Evolutionary conservation across 2,113 vertebrate species (phyloP).

Genomic region (Ginglymostoma cirratum): DNA sequence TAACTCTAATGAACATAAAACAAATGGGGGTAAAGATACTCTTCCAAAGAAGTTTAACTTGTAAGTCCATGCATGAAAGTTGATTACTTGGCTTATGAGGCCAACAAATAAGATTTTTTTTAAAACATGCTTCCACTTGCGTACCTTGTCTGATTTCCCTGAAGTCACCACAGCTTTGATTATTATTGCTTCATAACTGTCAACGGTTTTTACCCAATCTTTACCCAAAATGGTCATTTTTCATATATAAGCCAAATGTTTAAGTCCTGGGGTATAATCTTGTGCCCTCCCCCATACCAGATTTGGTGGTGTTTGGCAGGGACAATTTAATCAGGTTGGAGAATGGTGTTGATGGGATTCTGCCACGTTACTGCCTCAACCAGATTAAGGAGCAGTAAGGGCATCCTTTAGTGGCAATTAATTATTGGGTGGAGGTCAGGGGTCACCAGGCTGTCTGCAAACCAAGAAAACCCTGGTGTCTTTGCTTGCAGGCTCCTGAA

Average conservation of each 20-base stretch:
- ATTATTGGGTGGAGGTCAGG: no score
- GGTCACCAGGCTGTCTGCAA: no score
- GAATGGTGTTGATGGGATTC: no score
- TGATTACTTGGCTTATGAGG: neutral
- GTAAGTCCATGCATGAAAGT: conserved; percentile 58
- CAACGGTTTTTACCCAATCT: neutral
- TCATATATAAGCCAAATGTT: neutral
- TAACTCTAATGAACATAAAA: conserved; percentile 64
- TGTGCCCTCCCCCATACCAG: neutral
- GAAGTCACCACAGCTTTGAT: neutral
- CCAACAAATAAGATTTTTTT: neutral
- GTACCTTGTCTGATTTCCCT: neutral
- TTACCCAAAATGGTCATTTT: neutral
- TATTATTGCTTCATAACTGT: neutral
- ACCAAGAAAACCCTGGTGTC: no score
- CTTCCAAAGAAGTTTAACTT: conserved; percentile 73
- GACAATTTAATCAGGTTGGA: no score
- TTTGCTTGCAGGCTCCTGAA: no score
- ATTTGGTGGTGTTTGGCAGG: no score
- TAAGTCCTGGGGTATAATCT: neutral
- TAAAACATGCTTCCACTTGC: neutral
- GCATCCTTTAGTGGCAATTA: no score
- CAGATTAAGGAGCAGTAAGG: no score
- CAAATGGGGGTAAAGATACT: conserved; percentile 65
- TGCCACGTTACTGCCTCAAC: no score